Evolutionary conservation across 2,113 vertebrate genomes (phyloP), one percentile per base, ranked within the genome.

Genomic region (Semnornis frantzii): DNA sequence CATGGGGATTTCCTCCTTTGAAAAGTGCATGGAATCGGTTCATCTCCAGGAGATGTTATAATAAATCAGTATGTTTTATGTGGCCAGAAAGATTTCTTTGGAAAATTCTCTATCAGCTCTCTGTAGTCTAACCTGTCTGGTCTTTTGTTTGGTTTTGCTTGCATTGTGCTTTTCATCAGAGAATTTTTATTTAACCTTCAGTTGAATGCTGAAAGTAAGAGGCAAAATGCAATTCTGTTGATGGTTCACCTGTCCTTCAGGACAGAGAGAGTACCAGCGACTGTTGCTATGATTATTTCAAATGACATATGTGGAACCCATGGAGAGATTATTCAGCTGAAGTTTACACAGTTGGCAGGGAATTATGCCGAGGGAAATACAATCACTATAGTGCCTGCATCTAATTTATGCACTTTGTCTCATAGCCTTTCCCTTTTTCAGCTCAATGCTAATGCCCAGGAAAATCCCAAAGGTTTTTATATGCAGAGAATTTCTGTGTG

Each of bases 1-100:
- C 94, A 94, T 96, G 86, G 96, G 96, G 66, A 96, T 92, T 87
- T 94, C 70, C 81, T 81, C 8, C 89, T 89, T 75, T 72, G 65
- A 39, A 60, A 81, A 86, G 48, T 34, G 17, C 12, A 21, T 0
- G 10, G 93, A 63, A 76, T 94, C 18, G 0, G 34, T 79, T 84
- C 23, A 69, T 92, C 81, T 79, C 59, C 74, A 76, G 73, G 77
- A 93, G 77, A 55, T 85, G 71, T 58, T 92, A 62, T 57, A 76
- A 79, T 90, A 87, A 69, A 89, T 89, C 70, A 65, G 70, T 78
- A 8, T 75, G 44, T 69, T 94, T 86, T 75, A 83, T 0, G 1
- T 77, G 83, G 81, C 71, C 94, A 92, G 86, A 92, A 93, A 72
- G 72, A 90, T 52, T 93, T 85, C 70, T 59, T 90, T 58, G 65